Conservation (phyloP, 2,797 vertebrate genomes). For the Siniperca obscura region DNA sequence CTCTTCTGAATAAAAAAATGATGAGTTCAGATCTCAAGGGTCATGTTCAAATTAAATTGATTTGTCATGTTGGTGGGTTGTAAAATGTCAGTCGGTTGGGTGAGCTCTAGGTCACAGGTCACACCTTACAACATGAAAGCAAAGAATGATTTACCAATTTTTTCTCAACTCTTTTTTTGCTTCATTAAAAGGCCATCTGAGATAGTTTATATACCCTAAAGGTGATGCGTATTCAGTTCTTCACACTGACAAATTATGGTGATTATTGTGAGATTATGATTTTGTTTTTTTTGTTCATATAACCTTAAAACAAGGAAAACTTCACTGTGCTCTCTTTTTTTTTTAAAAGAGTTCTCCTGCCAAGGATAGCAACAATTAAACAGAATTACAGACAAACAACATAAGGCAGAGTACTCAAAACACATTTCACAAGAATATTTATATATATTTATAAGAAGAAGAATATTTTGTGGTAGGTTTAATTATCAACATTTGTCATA, state of each 20-base stretch:
- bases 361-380: not conserved
- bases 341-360: not conserved
- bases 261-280: not conserved
- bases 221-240: not conserved
- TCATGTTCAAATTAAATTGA: slow-evolving; percentile 1
- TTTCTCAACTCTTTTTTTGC: not conserved
- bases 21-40: not conserved
- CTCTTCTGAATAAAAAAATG: not conserved
- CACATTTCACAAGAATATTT: not conserved
- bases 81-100: not conserved
- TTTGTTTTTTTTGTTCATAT: not conserved
- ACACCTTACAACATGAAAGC: not conserved
- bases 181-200: not conserved
- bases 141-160: slow-evolving; percentile 12
- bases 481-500: not conserved
- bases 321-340: not conserved
- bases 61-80: not conserved
- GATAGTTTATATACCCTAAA: not conserved
- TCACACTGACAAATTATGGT: not conserved
- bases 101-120: slow-evolving; percentile 1
- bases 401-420: not conserved
- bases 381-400: not conserved
- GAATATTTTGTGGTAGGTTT: not conserved
- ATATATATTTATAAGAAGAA: too few species aligned
- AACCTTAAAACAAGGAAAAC: not conserved